Base-by-base conservation (phyloP, 1,140 invertebrate genomes). In the Aplysia californica region DNA sequence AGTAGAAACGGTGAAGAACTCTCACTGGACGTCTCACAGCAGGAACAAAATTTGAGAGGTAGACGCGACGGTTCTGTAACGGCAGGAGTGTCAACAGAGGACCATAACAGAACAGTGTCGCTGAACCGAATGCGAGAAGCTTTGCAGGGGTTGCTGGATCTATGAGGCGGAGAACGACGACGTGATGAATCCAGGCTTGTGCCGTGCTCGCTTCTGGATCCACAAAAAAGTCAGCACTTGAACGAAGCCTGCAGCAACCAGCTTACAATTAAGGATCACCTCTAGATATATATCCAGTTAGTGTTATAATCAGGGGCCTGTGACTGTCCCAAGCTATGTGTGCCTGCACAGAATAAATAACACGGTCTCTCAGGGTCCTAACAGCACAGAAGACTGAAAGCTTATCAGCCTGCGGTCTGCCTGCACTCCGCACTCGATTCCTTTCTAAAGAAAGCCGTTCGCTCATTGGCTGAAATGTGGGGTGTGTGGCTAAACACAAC, bases 381-480 rank as follows among this genome's bases (percentile, higher is more conserved):
- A 23, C 5, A 5, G 6, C 21, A 15, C 21, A 6, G 6, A 29
- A 10, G 6, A 23, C 58, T 5, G 23, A 6, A 15, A 23, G 21
- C 31, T 59, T 59, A 23, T 29, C 23, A 23, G 21, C 6, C 31
- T 15, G 31, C 6, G 6, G 23, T 15, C 6, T 59, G 58, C 58
- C 21, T 15, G 21, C 21, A 15, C 6, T 10, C 6, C 6, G 23
- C 6, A 59, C 58, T 59, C 58, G 6, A 23, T 5, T 5, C 21
- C 58, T 29, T 29, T 59, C 31, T 23, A 23, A 59, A 21, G 21
- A 23, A 23, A 23, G 31, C 21, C 58, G 5, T 29, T 15, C 23
- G n/a, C 41, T 55, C 23, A 55, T 69, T 69, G 67, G 67, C 23
- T 69, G 35, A 69, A 69, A 69, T 55, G 66, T 68, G 66, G 67